phyloP scores from a whole-genome alignment of 2,888 invertebrate genomes.

The Nephrotoma appendiculata region DNA sequence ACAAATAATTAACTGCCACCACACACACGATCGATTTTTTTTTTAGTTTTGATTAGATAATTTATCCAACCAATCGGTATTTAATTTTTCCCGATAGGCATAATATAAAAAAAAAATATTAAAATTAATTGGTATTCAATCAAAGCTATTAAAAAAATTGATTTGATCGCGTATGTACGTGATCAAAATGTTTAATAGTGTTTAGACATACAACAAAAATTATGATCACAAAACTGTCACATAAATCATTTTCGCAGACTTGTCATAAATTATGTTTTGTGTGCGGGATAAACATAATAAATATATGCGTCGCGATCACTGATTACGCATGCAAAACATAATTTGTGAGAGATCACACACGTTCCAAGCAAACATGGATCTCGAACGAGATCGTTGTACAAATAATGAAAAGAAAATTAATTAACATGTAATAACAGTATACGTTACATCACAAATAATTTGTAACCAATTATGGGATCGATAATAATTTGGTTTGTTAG shows the following conservation, averaged over 20 bases:
- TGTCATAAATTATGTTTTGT: neutral
- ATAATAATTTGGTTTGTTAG: neutral
- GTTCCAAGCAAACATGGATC: neutral
- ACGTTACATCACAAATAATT: neutral
- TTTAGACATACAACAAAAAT: neutral
- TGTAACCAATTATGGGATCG: neutral
- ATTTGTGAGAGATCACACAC: neutral
- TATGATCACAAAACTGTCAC: neutral
- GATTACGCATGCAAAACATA: neutral
- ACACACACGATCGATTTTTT: neutral
- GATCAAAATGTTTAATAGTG: neutral
- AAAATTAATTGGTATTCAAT: neutral
- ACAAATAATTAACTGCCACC: neutral
- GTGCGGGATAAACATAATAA: neutral
- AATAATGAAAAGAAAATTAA: neutral
- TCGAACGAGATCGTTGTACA: neutral
- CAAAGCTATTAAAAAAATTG: neutral
- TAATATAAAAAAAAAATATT: neutral
- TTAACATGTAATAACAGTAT: neutral
- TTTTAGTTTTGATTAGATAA: neutral
- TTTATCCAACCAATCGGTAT: neutral
- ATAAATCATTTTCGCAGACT: neutral
- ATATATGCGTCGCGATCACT: neutral
- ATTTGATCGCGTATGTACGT: neutral
- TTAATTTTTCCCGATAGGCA: neutral